Evolutionary conservation across 2,797 vertebrate species (phyloP).

Genomic region (Florisuga fusca): DNA sequence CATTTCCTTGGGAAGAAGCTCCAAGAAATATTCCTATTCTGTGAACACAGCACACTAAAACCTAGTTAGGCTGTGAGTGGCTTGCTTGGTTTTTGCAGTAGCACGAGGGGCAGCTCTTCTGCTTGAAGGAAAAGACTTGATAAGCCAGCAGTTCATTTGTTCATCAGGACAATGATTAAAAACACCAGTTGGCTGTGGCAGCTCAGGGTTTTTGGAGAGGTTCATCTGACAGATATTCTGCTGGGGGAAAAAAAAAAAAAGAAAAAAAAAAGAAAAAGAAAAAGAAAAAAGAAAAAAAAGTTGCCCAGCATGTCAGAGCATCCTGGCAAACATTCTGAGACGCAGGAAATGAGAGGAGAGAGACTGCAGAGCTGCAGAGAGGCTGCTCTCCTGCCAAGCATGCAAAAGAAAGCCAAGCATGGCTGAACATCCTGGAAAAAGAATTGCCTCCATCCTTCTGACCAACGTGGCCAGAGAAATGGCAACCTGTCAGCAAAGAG

Average conservation of each 20-base stretch:
- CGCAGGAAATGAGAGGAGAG: conserved; percentile 16
- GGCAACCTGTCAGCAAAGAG: background rate
- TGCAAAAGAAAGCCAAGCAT: background rate
- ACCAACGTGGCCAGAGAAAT: background rate
- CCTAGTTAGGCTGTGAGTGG: background rate
- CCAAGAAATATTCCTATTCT: background rate
- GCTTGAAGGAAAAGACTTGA: background rate
- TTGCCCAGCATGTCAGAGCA: conserved; percentile 1
- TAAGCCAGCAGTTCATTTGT: background rate
- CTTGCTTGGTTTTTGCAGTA: background rate
- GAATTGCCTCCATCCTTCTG: background rate
- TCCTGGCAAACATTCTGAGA: background rate
- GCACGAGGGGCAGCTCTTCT: background rate
- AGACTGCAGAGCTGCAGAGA: background rate
- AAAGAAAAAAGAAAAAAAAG: no score
- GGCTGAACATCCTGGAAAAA: background rate
- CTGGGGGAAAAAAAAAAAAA: background rate
- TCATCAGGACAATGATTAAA: conserved; percentile 15
- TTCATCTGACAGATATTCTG: background rate
- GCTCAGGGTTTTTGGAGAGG: background rate
- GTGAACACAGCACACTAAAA: background rate
- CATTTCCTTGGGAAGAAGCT: background rate
- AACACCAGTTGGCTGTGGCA: conserved; percentile 7
- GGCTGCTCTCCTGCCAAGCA: background rate
- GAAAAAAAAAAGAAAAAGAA: no score